Percentiles rank a stretch among this genome's conserved stretches.
Conservation (phyloP, 2,888 invertebrate genomes). For the Venusia cambrica region DNA sequence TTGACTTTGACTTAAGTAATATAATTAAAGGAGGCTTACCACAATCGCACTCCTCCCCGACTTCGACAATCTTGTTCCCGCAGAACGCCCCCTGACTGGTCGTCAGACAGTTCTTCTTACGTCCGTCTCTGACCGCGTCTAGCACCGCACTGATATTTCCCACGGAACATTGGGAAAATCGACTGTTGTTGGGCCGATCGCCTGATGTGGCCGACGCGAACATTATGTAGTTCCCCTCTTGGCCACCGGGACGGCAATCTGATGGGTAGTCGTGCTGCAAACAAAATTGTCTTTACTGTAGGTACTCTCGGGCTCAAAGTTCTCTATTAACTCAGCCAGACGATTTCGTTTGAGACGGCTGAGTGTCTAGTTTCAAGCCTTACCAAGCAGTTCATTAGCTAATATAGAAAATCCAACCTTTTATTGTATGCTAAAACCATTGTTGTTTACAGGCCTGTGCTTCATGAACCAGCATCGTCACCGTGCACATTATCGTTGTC, state of each 20-base stretch:
- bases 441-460: no score
- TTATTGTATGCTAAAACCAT: no score
- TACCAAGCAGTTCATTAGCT: no score
- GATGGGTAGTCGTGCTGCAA: slow-evolving; percentile 95
- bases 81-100: slow-evolving; percentile 96
- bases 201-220: slow-evolving; percentile 99
- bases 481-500: no score
- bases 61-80: slow-evolving; percentile 99
- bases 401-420: no score
- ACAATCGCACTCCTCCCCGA: slow-evolving; percentile 98
- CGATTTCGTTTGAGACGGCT: no score
- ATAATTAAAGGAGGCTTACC: slow-evolving; percentile 75
- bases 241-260: slow-evolving; percentile 94
- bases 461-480: no score
- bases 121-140: slow-evolving; percentile 93
- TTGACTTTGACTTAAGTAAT: no score
- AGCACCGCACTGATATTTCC: slow-evolving; percentile 97
- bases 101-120: slow-evolving; percentile 96
- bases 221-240: slow-evolving; percentile 99
- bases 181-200: slow-evolving; percentile 98
- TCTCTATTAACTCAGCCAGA: no score
- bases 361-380: no score
- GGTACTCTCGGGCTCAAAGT: no score
- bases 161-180: slow-evolving; percentile 96
- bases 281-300: not conserved